Base-by-base conservation (phyloP, 2,888 invertebrate species). In the Cephalotes varians region DNA sequence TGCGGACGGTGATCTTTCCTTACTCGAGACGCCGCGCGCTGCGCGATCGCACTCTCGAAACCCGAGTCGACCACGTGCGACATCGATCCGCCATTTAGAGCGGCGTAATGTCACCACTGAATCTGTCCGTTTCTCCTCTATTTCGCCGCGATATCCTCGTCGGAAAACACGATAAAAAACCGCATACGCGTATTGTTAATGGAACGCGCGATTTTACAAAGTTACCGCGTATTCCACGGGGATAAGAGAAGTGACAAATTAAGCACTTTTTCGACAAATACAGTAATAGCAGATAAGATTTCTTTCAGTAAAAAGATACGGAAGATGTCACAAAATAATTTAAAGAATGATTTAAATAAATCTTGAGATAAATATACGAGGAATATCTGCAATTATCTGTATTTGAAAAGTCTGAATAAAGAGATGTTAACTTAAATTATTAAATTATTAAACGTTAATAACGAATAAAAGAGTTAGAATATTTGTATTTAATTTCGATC, bases 1-100 rank as follows among this genome's bases (percentile, higher is more conserved):
- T n/a, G 25, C 49, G 76, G 56, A 51, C 47, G 65, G 76, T 82
- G 80, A 86, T 85, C 76, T 80, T 85, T 65, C 72, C 31, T 34
- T 28, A 37, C 47, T 76, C 69, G 62, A 34, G 47, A 67, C 12
- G 37, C 37, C 7, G 37, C 51, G 71, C 69, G 18, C 58, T 73
- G 60, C 47, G 47, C 69, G 28, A 37, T 12, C 58, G 47, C 47
- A 58, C 44, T 62, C 49, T 81, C 69, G 69, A 74, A 84, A 83
- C 28, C 64, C 73, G 79, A 69, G 82, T 81, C 73, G 21, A 44
- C 79, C 74, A 67, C 74, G 49, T 76, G 69, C 21, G 72, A 18
- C 80, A 62, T 74, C 47, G 71, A 73, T 69, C 67, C 28, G 58
- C n/a, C 74, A 40, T 77, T 82, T 69, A 60, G 44, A 64, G n/a